phyloP scores from a whole-genome alignment of 2,888 invertebrate species.

The Perithous albicinctus region DNA sequence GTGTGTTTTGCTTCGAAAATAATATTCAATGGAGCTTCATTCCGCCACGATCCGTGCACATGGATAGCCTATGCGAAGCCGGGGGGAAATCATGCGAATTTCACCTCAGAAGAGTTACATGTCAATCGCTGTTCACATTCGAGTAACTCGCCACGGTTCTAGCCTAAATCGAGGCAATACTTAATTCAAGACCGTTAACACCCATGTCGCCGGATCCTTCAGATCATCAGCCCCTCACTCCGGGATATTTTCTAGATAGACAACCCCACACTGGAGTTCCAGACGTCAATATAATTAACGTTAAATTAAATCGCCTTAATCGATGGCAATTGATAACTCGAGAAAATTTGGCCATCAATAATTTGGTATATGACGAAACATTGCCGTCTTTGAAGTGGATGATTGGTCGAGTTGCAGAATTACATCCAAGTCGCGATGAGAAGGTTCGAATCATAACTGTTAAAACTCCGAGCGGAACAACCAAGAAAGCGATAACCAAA shows the following conservation, averaged over 20 bases:
- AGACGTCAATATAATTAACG: slow-evolving; percentile 56
- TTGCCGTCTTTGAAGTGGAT: too few species aligned
- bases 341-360: too few species aligned
- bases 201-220: slow-evolving; percentile 65
- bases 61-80: slow-evolving; percentile 74
- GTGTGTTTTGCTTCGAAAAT: background rate
- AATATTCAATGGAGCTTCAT: slow-evolving; percentile 73
- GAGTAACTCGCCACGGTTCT: slow-evolving; percentile 71
- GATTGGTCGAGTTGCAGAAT: too few species aligned
- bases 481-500: too few species aligned
- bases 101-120: slow-evolving; percentile 72
- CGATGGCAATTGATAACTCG: too few species aligned
- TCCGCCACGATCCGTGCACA: slow-evolving; percentile 72
- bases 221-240: slow-evolving; percentile 67
- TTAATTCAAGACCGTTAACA: slow-evolving; percentile 67
- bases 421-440: too few species aligned
- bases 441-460: too few species aligned
- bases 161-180: slow-evolving; percentile 65
- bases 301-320: too few species aligned
- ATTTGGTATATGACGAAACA: too few species aligned
- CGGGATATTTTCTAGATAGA: slow-evolving; percentile 72
- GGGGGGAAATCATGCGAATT: slow-evolving; percentile 74
- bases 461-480: too few species aligned
- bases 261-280: slow-evolving; percentile 64
- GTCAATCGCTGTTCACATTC: slow-evolving; percentile 68